Evolutionary conservation across 2,113 vertebrate species (phyloP).

Genomic region (Nicator chloris): DNA sequence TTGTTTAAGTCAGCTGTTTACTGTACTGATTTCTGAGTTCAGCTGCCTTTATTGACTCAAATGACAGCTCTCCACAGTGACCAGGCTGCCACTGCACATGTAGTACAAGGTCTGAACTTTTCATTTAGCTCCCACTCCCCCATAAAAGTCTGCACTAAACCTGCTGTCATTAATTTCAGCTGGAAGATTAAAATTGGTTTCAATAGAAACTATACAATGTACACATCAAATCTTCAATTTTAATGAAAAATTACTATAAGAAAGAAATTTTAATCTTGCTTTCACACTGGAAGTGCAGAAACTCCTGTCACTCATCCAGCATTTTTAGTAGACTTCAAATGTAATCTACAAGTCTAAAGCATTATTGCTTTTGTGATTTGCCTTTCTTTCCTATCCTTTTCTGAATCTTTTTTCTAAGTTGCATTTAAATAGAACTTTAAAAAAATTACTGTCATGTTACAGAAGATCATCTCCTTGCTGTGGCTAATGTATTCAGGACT

Average conservation of each 20-base stretch:
- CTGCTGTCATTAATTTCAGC: background rate
- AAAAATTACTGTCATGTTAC: background rate
- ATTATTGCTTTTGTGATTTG: background rate
- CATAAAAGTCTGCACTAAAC: background rate
- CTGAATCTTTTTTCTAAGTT: background rate
- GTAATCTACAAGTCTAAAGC: background rate
- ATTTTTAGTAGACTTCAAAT: background rate
- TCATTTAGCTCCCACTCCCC: background rate
- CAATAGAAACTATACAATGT: background rate
- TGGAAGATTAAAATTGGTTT: background rate
- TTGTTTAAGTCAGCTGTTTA: background rate
- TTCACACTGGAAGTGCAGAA: background rate
- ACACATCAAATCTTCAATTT: background rate
- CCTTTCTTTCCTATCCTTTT: background rate
- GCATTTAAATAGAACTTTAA: background rate
- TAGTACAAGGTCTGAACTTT: background rate
- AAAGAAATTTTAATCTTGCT: background rate
- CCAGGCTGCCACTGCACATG: background rate
- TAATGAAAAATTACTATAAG: background rate
- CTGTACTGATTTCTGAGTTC: background rate
- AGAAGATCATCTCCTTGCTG: background rate
- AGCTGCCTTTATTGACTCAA: background rate
- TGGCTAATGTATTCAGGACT: background rate
- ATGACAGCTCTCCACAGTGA: background rate
- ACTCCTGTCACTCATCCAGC: background rate